Base-by-base conservation (phyloP, 2,888 invertebrate genomes). In the Parascotia fuliginaria region DNA sequence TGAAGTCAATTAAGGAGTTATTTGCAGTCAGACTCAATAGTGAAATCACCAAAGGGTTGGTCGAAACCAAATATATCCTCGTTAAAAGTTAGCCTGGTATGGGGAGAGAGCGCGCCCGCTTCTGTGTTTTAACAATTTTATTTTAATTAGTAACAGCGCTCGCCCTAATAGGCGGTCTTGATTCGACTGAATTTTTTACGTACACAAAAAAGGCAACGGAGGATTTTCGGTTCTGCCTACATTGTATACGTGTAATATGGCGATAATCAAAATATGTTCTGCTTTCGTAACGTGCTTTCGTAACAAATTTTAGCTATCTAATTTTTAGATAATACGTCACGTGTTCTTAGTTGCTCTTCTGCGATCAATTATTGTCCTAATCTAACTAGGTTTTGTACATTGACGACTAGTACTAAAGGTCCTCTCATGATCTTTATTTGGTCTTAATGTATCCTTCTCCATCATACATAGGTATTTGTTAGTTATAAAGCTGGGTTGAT, bases 51-150 rank as follows among this genome's bases (percentile, higher is more conserved):
- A 90, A 92, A 89, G 90, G 90, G 90, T 89, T 84, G 85, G 85
- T 85, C 80, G 85, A 87, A 90, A 87, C 86, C 89, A 87, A 90
- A 91, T 89, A 91, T 86, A 91, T 91, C 87, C 91, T 91, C 92
- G 90, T 92, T 92, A 92, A 92, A 91, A 92, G 89, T 91, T 92
- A 82, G 87, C 77, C 88, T 77, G 81, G 81, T 64, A 60, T 75
- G 78, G 77, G 79, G 73, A 51, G 77, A 67, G 72, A 70, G 75
- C 64, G 75, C 70, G 79, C 75, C 67, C 76, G 71, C 72, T 61
- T n/a, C 79, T 80, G 79, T 83, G 87, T 88, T 90, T 91, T 87
- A 89, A 87, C 89, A 88, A 88, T 90, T 92, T 92, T 89, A 85
- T 91, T 91, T 90, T 90, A 91, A 91, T 91, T 90, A 91, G 90